These are phyloP conservation scores for Scotopteryx bipunctaria DNA, from an alignment of 2,888 invertebrate genomes.

Conservation along the genomic window DNA sequence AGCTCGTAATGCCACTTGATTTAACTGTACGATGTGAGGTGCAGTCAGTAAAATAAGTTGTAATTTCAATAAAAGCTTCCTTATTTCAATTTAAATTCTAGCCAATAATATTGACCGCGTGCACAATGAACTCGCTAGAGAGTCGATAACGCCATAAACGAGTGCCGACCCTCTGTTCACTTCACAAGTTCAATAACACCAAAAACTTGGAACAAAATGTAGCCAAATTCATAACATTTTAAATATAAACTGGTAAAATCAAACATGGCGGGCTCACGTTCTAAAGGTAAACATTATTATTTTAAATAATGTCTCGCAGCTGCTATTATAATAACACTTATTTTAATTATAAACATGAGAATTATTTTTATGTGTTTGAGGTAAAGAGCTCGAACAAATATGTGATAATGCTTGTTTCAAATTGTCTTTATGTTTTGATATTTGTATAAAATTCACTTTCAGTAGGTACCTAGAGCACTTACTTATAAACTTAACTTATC, in stretches of 20 bases:
- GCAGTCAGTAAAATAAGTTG: too few relatives aligned
- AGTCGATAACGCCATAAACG: too few relatives aligned
- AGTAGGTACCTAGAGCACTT: too few relatives aligned
- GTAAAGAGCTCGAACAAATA: constrained; percentile 17
- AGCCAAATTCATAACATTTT: constrained; percentile 39
- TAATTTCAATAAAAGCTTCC: too few relatives aligned
- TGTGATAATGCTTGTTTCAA: neutral
- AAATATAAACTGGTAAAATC: constrained; percentile 40
- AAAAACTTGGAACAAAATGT: constrained; percentile 28
- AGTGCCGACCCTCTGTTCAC: too few relatives aligned
- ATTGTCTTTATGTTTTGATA: constrained; percentile 3
- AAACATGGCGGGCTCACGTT: constrained; percentile 44
- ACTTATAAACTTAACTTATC: too few relatives aligned
- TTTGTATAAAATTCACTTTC: too few relatives aligned
- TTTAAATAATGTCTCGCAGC: constrained; percentile 54
- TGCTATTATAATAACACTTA: constrained; percentile 41
- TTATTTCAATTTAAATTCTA: too few relatives aligned
- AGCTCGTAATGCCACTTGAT: too few relatives aligned
- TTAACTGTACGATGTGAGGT: too few relatives aligned
- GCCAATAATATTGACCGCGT: too few relatives aligned
- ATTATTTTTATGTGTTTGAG: constrained; percentile 37
- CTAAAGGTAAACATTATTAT: constrained; percentile 51
- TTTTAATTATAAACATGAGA: constrained; percentile 33
- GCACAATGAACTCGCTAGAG: too few relatives aligned
- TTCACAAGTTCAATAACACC: constrained; percentile 9